phyloP scores from a whole-genome alignment of 2,797 vertebrate species.

The Liparis tanakae region DNA sequence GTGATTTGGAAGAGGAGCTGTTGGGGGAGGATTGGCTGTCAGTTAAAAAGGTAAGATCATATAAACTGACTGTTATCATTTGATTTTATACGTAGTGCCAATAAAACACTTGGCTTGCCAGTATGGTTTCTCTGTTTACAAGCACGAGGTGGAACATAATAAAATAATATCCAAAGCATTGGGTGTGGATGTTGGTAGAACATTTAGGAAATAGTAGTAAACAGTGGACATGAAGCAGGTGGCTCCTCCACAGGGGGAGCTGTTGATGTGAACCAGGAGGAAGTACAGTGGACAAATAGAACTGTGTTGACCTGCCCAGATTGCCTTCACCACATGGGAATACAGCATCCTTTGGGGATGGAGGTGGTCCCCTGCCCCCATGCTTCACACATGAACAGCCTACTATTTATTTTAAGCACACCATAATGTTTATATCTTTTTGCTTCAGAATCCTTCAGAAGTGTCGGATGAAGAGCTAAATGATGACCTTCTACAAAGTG shows the following conservation, averaged over 20 bases:
- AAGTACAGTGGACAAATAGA: constrained; percentile 76
- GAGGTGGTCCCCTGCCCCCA: constrained; percentile 67
- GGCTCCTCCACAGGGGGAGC: constrained; percentile 67
- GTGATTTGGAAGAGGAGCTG: constrained; percentile 96
- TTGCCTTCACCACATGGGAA: constrained; percentile 77
- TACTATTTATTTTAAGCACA: neutral
- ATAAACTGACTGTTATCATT: constrained; percentile 16
- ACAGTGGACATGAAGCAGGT: constrained; percentile 54
- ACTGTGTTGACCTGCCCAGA: constrained; percentile 66
- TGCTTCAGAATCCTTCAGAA: constrained; percentile 91
- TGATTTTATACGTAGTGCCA: constrained; percentile 1
- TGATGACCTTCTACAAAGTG: constrained; percentile 97
- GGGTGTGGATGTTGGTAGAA: constrained; percentile 28
- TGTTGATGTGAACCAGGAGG: constrained; percentile 78
- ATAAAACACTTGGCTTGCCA: constrained; percentile 10
- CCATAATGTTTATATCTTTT: constrained; percentile 8
- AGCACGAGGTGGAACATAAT: constrained; percentile 19
- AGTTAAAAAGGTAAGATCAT: constrained; percentile 91
- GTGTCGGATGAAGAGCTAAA: constrained; percentile 97
- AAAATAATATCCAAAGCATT: constrained; percentile 33
- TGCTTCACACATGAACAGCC: constrained; percentile 34
- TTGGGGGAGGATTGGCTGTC: constrained; percentile 93
- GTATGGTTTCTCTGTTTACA: constrained; percentile 23
- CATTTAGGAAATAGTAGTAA: constrained; percentile 53
- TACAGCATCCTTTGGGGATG: constrained; percentile 71